These are phyloP conservation scores for Diorhabda elongata DNA, from an alignment of 1,140 invertebrate species.

Conservation along the genomic window DNA sequence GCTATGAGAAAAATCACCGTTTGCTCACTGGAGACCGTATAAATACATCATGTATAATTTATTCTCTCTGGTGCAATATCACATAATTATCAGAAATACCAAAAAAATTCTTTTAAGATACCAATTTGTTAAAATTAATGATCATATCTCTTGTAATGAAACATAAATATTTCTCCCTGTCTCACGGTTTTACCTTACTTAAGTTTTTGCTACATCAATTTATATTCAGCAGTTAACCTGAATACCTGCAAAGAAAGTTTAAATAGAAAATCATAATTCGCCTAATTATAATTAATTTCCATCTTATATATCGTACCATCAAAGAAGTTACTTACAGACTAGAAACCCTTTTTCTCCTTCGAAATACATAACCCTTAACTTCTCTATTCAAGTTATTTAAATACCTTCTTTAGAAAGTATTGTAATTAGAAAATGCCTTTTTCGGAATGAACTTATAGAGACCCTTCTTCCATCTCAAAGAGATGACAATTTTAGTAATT, in stretches of 20 bases:
- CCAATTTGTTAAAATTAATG: no score
- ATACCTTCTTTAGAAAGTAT: neutral
- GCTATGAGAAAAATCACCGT: no score
- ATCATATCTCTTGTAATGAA: no score
- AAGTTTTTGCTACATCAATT: no score
- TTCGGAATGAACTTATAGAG: neutral
- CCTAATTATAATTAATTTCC: neutral
- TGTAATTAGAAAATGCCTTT: neutral
- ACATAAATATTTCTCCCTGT: no score
- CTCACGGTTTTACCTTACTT: no score
- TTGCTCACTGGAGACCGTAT: no score
- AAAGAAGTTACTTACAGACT: neutral
- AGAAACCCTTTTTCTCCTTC: neutral
- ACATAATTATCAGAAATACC: no score
- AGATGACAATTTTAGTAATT: no score
- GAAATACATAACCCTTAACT: neutral
- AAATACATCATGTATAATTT: no score
- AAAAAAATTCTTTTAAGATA: no score
- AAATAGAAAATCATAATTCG: neutral
- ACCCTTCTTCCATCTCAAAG: neutral
- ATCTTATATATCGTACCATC: neutral
- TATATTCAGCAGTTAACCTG: neutral
- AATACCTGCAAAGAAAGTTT: neutral
- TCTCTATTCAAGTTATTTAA: constrained; percentile 1
- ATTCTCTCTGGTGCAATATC: no score